phyloP scores from a whole-genome alignment of 2,888 invertebrate species.

The Mythimna pallens region DNA sequence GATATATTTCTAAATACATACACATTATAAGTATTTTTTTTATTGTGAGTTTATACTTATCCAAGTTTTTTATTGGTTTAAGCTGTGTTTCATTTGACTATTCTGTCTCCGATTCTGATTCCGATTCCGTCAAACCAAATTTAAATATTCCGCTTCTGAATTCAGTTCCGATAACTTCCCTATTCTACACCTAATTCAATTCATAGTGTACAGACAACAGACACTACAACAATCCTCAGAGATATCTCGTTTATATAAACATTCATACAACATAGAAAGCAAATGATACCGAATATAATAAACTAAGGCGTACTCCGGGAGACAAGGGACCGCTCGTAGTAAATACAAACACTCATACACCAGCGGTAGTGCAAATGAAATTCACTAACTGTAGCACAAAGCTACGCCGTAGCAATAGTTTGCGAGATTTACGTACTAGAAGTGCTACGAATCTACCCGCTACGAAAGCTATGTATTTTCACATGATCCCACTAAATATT shows the following conservation, averaged over 20 bases:
- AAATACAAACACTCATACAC: conserved; percentile 29
- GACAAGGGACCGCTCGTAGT: conserved; percentile 40
- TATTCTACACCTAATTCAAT: neutral
- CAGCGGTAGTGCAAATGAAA: conserved; percentile 24
- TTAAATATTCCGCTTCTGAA: too few relatives aligned
- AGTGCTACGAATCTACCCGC: conserved; percentile 25
- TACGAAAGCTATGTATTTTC: conserved; percentile 20
- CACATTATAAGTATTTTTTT: too few relatives aligned
- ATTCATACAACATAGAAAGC: conserved; percentile 2
- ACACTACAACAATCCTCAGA: neutral
- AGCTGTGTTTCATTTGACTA: too few relatives aligned
- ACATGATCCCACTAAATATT: neutral
- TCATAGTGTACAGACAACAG: neutral
- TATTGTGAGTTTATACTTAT: too few relatives aligned
- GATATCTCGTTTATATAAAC: conserved; percentile 14
- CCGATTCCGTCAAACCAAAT: too few relatives aligned
- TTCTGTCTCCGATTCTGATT: too few relatives aligned
- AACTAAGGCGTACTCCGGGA: conserved; percentile 23
- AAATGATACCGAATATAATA: conserved; percentile 24
- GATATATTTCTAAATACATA: too few relatives aligned
- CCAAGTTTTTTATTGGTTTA: too few relatives aligned
- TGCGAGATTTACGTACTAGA: conserved; percentile 33
- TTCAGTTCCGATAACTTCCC: neutral
- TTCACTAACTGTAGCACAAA: conserved; percentile 31
- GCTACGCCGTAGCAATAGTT: conserved; percentile 42